Conservation (phyloP, 2,113 vertebrate species). For the Xiphophorus couchianus region DNA sequence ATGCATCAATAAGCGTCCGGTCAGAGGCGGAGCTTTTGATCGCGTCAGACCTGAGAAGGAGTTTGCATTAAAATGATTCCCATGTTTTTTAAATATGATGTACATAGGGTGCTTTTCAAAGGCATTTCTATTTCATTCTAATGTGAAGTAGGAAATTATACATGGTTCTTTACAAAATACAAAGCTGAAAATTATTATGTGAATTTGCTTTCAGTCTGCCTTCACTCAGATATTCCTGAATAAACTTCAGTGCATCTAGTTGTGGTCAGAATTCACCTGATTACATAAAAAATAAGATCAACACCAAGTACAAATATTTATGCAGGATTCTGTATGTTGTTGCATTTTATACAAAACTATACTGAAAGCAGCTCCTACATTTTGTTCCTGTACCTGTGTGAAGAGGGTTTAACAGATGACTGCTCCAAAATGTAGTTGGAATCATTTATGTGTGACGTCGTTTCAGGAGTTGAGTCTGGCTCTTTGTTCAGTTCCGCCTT, state of each 20-base stretch:
- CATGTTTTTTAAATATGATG: not conserved
- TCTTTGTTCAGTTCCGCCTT: constrained; percentile 90
- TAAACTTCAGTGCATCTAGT: not conserved
- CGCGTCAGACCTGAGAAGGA: constrained; percentile 79
- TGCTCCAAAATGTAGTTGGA: constrained; percentile 80
- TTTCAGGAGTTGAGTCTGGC: constrained; percentile 78
- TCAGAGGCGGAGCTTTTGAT: constrained; percentile 80
- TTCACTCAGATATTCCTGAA: not conserved
- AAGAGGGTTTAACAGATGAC: constrained; percentile 79
- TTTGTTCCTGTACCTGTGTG: constrained; percentile 79
- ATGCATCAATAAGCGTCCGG: constrained; percentile 75
- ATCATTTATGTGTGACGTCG: constrained; percentile 85
- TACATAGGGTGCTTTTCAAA: not conserved
- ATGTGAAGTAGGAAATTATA: not conserved
- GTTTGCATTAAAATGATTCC: constrained; percentile 8
- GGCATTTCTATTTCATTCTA: not conserved
- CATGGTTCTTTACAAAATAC: no score
- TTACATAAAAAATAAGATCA: no score
- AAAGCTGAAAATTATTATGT: no score
- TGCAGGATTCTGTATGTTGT: not conserved
- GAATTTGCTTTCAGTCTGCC: not conserved
- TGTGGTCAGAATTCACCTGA: no score
- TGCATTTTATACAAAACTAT: not conserved
- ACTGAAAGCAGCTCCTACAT: not conserved
- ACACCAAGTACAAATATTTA: not conserved